phyloP scores from a whole-genome alignment of 2,888 invertebrate genomes.

The Caenorhabditis macrosperma region DNA sequence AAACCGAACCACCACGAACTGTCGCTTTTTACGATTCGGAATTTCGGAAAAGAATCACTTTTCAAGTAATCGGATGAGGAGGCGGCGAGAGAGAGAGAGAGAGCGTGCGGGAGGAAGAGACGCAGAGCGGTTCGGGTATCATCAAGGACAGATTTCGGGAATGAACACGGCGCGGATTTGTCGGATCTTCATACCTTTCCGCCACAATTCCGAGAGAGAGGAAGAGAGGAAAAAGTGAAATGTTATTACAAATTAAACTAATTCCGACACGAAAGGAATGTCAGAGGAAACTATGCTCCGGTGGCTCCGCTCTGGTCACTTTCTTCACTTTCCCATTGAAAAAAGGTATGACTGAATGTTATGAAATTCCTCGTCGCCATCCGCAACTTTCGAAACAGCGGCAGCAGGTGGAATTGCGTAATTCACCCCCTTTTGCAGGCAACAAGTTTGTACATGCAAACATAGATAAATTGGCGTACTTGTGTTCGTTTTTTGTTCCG shows the following conservation, averaged over 20 bases:
- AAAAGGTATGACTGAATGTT: constrained; percentile 5
- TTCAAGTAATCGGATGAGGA: constrained; percentile 41
- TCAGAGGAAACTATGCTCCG: too few species aligned
- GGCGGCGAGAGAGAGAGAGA: too few species aligned
- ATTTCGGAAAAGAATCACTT: constrained; percentile 36
- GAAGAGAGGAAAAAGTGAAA: background rate
- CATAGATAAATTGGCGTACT: constrained; percentile 28
- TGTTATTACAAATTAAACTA: background rate
- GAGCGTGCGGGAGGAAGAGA: constrained; percentile 34
- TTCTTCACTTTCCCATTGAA: background rate
- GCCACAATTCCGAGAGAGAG: background rate
- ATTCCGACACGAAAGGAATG: too few species aligned
- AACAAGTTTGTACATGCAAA: constrained; percentile 14
- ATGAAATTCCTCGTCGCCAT: constrained; percentile 10
- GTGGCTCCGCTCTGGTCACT: too few species aligned
- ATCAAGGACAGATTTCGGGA: constrained; percentile 53
- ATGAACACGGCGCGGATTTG: constrained; percentile 33
- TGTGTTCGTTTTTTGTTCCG: constrained; percentile 27
- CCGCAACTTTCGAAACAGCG: constrained; percentile 5
- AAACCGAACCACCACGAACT: background rate
- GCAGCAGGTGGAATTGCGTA: constrained; percentile 27
- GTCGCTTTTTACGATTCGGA: constrained; percentile 45
- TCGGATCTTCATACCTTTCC: constrained; percentile 8
- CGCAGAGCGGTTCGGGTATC: constrained; percentile 36
- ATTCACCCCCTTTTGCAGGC: constrained; percentile 14